These are phyloP conservation scores for Chloebia gouldiae DNA, from an alignment of 2,113 vertebrate genomes.

Conservation along the genomic window DNA sequence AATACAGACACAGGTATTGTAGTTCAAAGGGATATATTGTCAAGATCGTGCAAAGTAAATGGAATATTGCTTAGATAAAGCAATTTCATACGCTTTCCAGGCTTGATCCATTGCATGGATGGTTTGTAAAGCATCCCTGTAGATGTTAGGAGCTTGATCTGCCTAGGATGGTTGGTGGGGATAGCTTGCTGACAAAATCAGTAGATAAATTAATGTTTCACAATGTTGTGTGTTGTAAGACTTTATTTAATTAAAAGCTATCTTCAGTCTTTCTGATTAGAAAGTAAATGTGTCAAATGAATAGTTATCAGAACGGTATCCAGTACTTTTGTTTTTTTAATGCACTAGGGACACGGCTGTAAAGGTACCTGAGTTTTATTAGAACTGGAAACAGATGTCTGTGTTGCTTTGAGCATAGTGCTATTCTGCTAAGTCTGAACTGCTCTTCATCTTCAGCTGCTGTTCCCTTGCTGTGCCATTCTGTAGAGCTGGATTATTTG, in stretches of 20 bases:
- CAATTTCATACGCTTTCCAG: not conserved
- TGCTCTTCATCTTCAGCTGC: not conserved
- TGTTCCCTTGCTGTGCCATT: not conserved
- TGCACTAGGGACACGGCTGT: not conserved
- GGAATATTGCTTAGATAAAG: not conserved
- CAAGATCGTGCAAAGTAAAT: not conserved
- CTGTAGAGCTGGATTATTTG: not conserved
- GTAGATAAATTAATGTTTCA: not conserved
- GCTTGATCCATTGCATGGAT: not conserved
- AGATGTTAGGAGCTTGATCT: not conserved
- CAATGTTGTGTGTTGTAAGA: fast-evolving
- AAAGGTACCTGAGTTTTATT: not conserved
- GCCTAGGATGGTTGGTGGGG: not conserved
- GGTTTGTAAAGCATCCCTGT: not conserved
- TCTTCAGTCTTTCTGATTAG: not conserved
- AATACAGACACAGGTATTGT: constrained; percentile 86
- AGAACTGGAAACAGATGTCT: not conserved
- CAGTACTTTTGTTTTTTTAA: not conserved
- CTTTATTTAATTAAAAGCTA: not conserved
- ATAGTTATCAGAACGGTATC: not conserved
- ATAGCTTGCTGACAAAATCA: not conserved
- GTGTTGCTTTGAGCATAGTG: not conserved
- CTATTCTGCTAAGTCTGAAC: not conserved
- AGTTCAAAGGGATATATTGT: not conserved
- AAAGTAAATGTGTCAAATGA: not conserved